Evolutionary conservation across 2,113 vertebrate genomes (phyloP), one percentile per base, ranked within the genome.

Genomic region (Excalfactoria chinensis): DNA sequence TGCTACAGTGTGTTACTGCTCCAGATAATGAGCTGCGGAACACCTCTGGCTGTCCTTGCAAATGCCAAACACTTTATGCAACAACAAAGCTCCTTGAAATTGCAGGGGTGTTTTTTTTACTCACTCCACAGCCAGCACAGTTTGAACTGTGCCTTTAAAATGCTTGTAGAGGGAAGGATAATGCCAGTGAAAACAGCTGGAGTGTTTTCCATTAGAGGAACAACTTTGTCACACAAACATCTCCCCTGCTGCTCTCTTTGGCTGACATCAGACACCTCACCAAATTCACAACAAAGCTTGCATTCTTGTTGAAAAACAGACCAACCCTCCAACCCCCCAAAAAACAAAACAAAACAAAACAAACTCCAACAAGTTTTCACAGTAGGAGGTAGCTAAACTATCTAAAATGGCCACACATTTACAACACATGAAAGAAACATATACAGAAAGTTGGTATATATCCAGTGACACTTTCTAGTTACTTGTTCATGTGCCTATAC

Each of bases 181-280:
- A 49, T 56, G 87, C 87, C 95, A 95, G 63, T 91, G 85, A 93
- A 96, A 95, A 95, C 60, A 96, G 64, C 30, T 56, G 37, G 56
- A 56, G 7, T 94, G 71, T 96, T 94, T 94, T 96, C 82, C 11
- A 0, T 80, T 30, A 60, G 91, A 88, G 56, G 35, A 80, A 21
- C 71, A 81, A 55, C 71, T 91, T 69, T 25, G 22, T 88, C 22
- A 6, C 34, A 77, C 46, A 93, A 95, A 94, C 82, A 96, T 69
- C 72, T 73, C 84, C 88, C 93, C 95, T 90, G 25, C 90, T 91
- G 91, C 48, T 87, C 56, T 74, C 68, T 80, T 63, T 89, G 91
- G 91, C 84, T 95, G 84, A 96, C 72, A 68, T 92, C 81, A 85
- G 69, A 64, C 60, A 68, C 64, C 78, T 95, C 35, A 74, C 78